phyloP scores from a whole-genome alignment of 2,797 vertebrate species.

The Eleutherodactylus coqui region DNA sequence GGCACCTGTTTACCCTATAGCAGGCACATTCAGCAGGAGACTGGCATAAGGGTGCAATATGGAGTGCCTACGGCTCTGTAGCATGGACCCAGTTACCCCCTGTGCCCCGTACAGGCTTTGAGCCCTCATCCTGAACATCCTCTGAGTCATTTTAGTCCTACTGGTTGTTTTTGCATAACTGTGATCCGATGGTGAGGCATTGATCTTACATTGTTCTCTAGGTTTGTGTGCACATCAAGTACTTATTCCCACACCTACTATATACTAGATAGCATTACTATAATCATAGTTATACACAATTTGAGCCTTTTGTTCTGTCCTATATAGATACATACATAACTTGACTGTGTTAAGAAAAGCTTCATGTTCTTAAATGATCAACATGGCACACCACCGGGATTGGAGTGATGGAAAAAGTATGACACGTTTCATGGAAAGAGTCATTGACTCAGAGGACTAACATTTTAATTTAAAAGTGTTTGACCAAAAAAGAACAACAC shows the following conservation, averaged over 20 bases:
- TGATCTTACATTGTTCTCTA: not conserved
- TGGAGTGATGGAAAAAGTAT: not conserved
- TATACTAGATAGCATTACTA: not conserved
- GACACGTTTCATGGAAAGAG: not conserved
- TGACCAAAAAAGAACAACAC: not conserved
- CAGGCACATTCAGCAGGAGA: too few species aligned
- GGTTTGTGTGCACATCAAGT: not conserved
- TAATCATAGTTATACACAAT: not conserved
- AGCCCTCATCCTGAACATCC: too few species aligned
- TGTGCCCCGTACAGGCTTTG: too few species aligned
- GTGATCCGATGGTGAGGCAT: not conserved
- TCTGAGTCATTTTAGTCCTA: not conserved
- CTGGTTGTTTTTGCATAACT: not conserved
- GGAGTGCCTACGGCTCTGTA: too few species aligned
- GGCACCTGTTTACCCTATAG: too few species aligned
- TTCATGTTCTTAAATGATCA: not conserved
- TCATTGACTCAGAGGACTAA: not conserved
- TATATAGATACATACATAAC: not conserved
- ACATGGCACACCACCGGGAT: too few species aligned
- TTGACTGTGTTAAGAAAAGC: not conserved
- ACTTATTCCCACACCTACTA: not conserved
- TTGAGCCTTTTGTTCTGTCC: not conserved
- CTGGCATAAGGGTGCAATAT: too few species aligned
- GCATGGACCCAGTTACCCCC: too few species aligned
- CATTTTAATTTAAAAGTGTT: not conserved